A percentile compares a stretch with the other conserved stretches of the same genome.
Evolutionary conservation across 2,113 vertebrate genomes (phyloP).

Genomic region (Fregata magnificens): DNA sequence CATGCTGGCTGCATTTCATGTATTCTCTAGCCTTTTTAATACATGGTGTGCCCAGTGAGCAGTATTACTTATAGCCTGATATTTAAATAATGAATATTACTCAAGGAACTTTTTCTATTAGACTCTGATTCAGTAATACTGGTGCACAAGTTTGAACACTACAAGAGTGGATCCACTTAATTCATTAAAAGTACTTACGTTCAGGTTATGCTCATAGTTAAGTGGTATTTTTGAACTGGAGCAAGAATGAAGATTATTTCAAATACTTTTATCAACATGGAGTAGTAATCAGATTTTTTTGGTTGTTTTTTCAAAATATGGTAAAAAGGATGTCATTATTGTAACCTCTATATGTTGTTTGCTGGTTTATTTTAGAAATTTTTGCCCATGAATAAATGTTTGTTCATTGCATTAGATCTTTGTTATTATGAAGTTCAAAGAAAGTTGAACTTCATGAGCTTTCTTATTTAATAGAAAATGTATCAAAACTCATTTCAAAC

Average conservation of each 20-base stretch:
- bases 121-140: not conserved
- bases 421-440: not conserved
- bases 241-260: not conserved
- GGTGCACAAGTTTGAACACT: not conserved
- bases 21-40: not conserved
- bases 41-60: not conserved
- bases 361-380: not conserved
- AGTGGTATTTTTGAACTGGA: not conserved
- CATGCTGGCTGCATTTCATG: not conserved
- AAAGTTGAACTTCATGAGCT: not conserved
- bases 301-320: rapidly evolving
- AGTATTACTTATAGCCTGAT: not conserved
- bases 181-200: not conserved
- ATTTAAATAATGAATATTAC: not conserved
- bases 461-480: not conserved
- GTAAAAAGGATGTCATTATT: not conserved
- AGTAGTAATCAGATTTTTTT: not conserved
- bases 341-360: not conserved
- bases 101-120: not conserved
- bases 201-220: not conserved
- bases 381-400: not conserved
- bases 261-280: not conserved
- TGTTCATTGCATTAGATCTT: not conserved
- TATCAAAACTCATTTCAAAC: not conserved
- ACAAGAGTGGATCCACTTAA: not conserved